Evolutionary conservation across 2,888 invertebrate genomes (phyloP), one percentile per base, ranked within the genome.

Genomic region (Synergus umbraculus): DNA sequence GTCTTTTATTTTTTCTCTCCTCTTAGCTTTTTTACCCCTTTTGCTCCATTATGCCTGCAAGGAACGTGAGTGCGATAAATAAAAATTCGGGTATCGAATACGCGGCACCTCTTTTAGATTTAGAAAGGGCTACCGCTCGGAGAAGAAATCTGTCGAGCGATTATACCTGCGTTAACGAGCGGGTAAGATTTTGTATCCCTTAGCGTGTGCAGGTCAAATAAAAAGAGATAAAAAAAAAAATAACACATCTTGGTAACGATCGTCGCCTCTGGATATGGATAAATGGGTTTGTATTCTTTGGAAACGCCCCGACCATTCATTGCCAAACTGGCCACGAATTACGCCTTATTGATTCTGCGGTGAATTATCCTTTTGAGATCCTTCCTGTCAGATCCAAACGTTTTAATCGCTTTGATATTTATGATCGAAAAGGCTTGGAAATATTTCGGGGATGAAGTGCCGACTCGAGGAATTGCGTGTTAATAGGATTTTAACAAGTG

Each of bases 271-370:
- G 73, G 73, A 54, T 73, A 73, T 73, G 29, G 29, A 73, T 58
- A 73, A 73, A 73, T 54, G n/a, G 37, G 73, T 54, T 54, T 73
- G 37, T 73, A 37, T 73, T 73, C 73, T 41, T 29, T n/a, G 37
- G 73, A 58, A 73, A 73, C 73, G 73, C 73, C 73, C 73, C 73
- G 54, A 54, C 73, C 54, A 49, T 73, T 73, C 73, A 37, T 73
- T 73, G 73, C 73, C 73, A 37, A 73, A 58, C 73, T 73, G 54
- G 54, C 73, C n/a, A 73, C 73, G 73, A 73, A 73, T 73, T 73
- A 73, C 73, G 73, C 73, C 54, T 73, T 73, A 73, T 73, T 73
- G 73, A 73, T 73, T 73, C 54, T 37, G n/a, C n/a, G 49, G 15
- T 54, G 73, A 73, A 73, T 73, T 73, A 73, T 37, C 29, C 54